Conservation (phyloP, 2,113 vertebrate species). For the Butastur rufipennis region DNA sequence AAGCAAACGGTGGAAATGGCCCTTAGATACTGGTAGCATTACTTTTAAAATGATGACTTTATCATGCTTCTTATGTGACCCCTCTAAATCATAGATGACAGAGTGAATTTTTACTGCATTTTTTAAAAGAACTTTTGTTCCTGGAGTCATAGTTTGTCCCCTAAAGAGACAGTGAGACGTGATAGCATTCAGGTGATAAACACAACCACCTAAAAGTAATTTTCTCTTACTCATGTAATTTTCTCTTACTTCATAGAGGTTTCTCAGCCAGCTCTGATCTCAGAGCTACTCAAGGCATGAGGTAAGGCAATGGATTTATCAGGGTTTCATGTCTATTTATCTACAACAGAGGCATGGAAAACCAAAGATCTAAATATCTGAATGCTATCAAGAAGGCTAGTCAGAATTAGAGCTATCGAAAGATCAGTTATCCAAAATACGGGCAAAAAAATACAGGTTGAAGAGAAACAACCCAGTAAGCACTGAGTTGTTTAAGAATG, state of each 20-base stretch:
- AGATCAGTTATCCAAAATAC: neutral
- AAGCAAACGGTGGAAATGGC: neutral
- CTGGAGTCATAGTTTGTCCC: neutral
- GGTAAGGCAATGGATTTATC: neutral
- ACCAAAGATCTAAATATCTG: neutral
- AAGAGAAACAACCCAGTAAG: neutral
- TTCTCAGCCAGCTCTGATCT: neutral
- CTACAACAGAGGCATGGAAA: neutral
- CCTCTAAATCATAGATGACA: neutral
- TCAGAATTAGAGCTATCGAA: neutral
- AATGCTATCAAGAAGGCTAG: neutral
- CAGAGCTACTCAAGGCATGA: neutral
- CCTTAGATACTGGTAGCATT: neutral
- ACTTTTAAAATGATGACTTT: neutral
- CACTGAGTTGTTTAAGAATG: neutral
- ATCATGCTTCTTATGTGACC: neutral
- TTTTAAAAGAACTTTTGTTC: neutral
- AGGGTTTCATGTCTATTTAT: neutral
- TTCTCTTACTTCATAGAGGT: neutral
- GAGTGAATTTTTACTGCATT: neutral
- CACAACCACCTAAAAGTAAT: neutral
- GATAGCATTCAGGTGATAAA: conserved; percentile 1
- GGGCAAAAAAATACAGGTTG: neutral
- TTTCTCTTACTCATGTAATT: neutral
- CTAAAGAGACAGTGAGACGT: neutral